A percentile compares a stretch with the other conserved stretches of the same genome.
Evolutionary conservation across 2,888 invertebrate species (phyloP).

Genomic region (Xylota sylvarum): DNA sequence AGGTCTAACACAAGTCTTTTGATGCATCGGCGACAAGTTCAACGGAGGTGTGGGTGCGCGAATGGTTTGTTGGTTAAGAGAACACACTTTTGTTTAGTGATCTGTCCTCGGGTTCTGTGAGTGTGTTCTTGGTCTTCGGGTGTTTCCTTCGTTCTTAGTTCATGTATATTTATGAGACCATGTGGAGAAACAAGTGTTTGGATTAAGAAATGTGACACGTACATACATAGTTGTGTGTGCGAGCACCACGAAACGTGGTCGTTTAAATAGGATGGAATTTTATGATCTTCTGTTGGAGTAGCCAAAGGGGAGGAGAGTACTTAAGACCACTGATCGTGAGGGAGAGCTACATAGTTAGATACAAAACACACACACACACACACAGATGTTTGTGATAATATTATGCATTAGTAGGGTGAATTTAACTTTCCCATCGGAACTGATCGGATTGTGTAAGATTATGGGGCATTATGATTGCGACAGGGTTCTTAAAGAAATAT

Average conservation of each 20-base stretch:
- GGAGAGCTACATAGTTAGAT: too few relatives aligned
- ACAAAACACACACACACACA: slow-evolving; percentile 23
- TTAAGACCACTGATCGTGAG: slow-evolving; percentile 7
- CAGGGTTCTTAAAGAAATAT: not conserved
- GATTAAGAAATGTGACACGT: slow-evolving; percentile 75
- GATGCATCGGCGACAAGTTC: slow-evolving; percentile 68
- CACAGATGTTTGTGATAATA: slow-evolving; percentile 48
- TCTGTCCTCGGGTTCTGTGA: slow-evolving; percentile 5
- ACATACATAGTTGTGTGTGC: slow-evolving; percentile 38
- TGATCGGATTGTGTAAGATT: not conserved
- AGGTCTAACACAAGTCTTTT: slow-evolving; percentile 51
- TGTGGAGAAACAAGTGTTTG: slow-evolving; percentile 73
- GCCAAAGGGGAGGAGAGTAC: not conserved
- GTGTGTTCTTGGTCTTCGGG: slow-evolving; percentile 17
- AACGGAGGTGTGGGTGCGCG: slow-evolving; percentile 64
- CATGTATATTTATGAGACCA: slow-evolving; percentile 75
- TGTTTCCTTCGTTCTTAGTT: slow-evolving; percentile 44
- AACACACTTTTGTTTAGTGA: not conserved
- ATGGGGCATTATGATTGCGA: not conserved
- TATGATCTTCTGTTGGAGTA: slow-evolving; percentile 41
- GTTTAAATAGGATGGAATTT: slow-evolving; percentile 63
- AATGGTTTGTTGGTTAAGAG: slow-evolving; percentile 14
- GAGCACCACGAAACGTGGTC: slow-evolving; percentile 52
- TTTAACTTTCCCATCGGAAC: not conserved
- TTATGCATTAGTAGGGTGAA: slow-evolving; percentile 27